Conservation (phyloP, 2,113 vertebrate species). For the Macroglossus sobrinus region DNA sequence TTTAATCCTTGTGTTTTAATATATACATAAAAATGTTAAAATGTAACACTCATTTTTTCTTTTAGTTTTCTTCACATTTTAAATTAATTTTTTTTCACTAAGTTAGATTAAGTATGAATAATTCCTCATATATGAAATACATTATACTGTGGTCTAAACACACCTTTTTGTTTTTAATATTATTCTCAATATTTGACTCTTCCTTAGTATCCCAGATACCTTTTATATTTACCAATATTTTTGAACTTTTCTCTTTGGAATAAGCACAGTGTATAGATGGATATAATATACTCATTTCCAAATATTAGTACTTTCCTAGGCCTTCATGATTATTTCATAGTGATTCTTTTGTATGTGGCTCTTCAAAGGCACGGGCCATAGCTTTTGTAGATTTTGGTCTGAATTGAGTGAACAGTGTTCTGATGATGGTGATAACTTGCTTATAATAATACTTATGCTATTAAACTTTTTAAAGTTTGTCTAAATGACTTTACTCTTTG, state of each 20-base stretch:
- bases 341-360: neutral
- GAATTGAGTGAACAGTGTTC: neutral
- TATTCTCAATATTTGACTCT: neutral
- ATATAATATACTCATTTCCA: neutral
- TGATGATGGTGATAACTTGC: neutral
- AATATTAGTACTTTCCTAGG: neutral
- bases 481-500: neutral
- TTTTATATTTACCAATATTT: neutral
- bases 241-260: neutral
- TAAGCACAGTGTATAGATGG: neutral
- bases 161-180: neutral
- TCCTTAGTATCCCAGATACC: neutral
- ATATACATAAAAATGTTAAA: neutral
- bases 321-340: neutral
- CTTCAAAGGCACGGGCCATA: neutral
- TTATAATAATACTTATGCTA: neutral
- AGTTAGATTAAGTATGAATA: neutral
- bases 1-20: neutral
- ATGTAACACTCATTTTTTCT: neutral
- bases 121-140: neutral
- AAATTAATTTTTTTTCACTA: neutral
- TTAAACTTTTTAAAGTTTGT: neutral
- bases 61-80: neutral
- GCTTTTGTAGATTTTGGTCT: neutral
- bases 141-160: neutral